phyloP scores from a whole-genome alignment of 1,140 invertebrate species.

The Cephus cinctus region DNA sequence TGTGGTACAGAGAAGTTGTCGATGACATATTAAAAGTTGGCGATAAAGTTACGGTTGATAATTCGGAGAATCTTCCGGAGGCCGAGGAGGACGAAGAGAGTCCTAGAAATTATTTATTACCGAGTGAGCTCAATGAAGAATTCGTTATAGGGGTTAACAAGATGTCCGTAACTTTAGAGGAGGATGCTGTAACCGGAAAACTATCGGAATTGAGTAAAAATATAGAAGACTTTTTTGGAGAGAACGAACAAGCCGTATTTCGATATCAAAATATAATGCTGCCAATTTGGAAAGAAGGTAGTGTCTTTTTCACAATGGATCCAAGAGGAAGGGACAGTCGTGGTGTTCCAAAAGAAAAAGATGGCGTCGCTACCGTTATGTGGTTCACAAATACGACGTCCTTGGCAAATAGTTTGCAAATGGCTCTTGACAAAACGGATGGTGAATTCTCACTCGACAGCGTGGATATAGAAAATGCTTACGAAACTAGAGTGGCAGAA shows the following conservation, averaged over 20 bases:
- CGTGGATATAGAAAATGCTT: constrained; percentile 31
- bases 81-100: constrained; percentile 19
- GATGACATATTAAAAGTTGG: constrained; percentile 47
- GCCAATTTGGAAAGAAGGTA: constrained; percentile 41
- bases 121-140: constrained; percentile 47
- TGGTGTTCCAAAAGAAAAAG: constrained; percentile 23
- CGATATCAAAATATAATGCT: constrained; percentile 32
- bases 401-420: constrained; percentile 16
- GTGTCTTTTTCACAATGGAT: constrained; percentile 42
- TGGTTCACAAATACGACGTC: constrained; percentile 34
- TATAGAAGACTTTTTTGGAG: constrained; percentile 35
- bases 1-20: constrained; percentile 41
- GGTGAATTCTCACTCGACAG: constrained; percentile 31
- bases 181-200: constrained; percentile 23
- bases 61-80: constrained; percentile 47
- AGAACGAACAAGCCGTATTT: constrained; percentile 38
- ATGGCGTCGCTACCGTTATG: constrained; percentile 33
- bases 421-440: constrained; percentile 10
- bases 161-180: constrained; percentile 30
- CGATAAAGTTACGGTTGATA: constrained; percentile 38
- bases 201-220: constrained; percentile 20
- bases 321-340: constrained; percentile 33
- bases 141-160: constrained; percentile 43
- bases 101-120: constrained; percentile 47
- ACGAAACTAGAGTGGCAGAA: constrained; percentile 27